A percentile compares a stretch with the other conserved stretches of the same genome.
These are phyloP conservation scores for Nomada fucata DNA, from an alignment of 2,888 invertebrate genomes.

Conservation along the genomic window DNA sequence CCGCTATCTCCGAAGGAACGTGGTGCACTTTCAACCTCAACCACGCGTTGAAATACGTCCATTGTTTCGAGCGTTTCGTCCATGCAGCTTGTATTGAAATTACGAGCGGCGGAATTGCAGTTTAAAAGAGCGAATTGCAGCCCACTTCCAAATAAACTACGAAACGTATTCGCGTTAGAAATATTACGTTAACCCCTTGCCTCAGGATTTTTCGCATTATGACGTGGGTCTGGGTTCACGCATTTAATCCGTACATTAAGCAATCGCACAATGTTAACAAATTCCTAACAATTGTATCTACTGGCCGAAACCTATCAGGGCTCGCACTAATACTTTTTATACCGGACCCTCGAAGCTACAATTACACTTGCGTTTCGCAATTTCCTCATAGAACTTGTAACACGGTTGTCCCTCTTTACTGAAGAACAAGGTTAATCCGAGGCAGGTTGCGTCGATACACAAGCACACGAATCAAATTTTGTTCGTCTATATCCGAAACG, in stretches of 20 bases:
- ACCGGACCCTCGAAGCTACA: too few species aligned
- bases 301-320: too few species aligned
- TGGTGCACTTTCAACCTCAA: slow-evolving; percentile 3
- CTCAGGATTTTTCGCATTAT: too few species aligned
- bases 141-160: slow-evolving; percentile 18
- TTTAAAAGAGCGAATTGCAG: background rate
- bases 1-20: slow-evolving; percentile 17
- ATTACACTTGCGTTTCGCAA: too few species aligned
- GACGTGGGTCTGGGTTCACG: too few species aligned
- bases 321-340: too few species aligned
- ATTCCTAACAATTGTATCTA: too few species aligned
- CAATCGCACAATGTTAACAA: too few species aligned
- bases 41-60: slow-evolving; percentile 24
- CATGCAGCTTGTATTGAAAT: slow-evolving; percentile 3
- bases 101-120: slow-evolving; percentile 8
- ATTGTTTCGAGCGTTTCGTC: slow-evolving; percentile 29
- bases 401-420: too few species aligned
- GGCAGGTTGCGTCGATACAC: slow-evolving; percentile 11
- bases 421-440: background rate
- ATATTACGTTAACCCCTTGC: slow-evolving; percentile 10
- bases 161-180: slow-evolving; percentile 20
- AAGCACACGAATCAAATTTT: slow-evolving; percentile 25
- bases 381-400: too few species aligned
- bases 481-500: slow-evolving; percentile 2
- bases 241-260: too few species aligned